phyloP scores from a whole-genome alignment of 2,113 vertebrate genomes.

The Rana temporaria region DNA sequence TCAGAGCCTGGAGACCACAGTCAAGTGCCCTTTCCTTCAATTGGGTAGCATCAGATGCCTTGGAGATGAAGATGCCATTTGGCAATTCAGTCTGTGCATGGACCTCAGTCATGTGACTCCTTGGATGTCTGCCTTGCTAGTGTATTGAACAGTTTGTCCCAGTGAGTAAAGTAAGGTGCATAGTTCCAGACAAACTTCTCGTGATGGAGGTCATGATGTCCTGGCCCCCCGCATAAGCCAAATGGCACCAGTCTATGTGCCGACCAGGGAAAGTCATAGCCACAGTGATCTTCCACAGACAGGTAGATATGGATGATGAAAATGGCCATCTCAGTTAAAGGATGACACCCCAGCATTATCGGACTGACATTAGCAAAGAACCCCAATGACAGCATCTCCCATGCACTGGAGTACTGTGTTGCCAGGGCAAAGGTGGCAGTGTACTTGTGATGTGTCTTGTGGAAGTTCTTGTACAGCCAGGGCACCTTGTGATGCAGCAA shows the following conservation, averaged over 20 bases:
- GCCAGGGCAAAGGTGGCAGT: slow-evolving; percentile 83
- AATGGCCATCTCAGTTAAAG: slow-evolving; percentile 84
- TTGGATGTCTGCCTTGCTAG: slow-evolving; percentile 45
- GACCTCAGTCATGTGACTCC: background rate
- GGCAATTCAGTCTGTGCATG: background rate
- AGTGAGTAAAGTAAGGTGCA: slow-evolving; percentile 95
- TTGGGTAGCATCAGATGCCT: too few relatives aligned
- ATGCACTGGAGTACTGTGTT: slow-evolving; percentile 81
- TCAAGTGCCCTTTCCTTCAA: too few relatives aligned
- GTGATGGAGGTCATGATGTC: slow-evolving; percentile 90
- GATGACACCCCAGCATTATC: slow-evolving; percentile 80
- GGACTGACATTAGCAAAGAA: slow-evolving; percentile 80
- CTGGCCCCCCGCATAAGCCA: slow-evolving; percentile 85
- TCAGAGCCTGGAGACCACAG: too few relatives aligned
- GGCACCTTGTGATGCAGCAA: slow-evolving; percentile 88
- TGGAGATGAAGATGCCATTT: too few relatives aligned
- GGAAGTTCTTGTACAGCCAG: slow-evolving; percentile 90
- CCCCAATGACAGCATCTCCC: slow-evolving; percentile 86
- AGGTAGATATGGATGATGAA: slow-evolving; percentile 88
- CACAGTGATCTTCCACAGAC: slow-evolving; percentile 94
- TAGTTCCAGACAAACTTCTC: slow-evolving; percentile 88
- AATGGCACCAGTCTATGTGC: slow-evolving; percentile 87
- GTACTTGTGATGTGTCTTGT: slow-evolving; percentile 90
- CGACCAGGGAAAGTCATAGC: slow-evolving; percentile 90
- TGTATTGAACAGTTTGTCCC: slow-evolving; percentile 87